Evolutionary conservation across 1,140 invertebrate species (phyloP), one percentile per base, ranked within the genome.

Genomic region (Araneus ventricosus): DNA sequence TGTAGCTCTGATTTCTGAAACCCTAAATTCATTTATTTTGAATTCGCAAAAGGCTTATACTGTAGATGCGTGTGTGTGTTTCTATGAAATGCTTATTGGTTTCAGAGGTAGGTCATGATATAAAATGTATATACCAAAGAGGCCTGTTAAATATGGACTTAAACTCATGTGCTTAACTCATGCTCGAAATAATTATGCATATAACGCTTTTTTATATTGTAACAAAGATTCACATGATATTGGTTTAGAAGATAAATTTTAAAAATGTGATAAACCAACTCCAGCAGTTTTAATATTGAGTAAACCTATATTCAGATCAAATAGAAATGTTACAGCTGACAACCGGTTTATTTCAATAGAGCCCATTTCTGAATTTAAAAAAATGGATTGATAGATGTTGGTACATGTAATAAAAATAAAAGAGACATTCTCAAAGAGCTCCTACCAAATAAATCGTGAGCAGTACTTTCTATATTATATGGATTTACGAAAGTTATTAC

Each of bases 331-430:
- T 0, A 93, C 85, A 89, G 27, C 75, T 5, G 88, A 94, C 67
- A 94, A 94, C 57, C 94, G 80, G 52, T 94, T 94, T 93, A 52
- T 67, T n/a, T 89, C 85, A 10, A 7, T 91, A 0, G 24, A 79
- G 82, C 75, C 94, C 34, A 63, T 45, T 30, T 39, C 86, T 27
- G 52, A 57, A 30, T 80, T 94, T 45, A 92, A n/a, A 37, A 88
- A 82, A 57, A 90, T 37, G 87, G 75, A 24, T 80, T 94, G 27
- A 94, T 94, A 90, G 0, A 57, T 37, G 82, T 94, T n/a, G 91
- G 94, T 67, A 94, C 94, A 3, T 6, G 94, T 22, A 86, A 88
- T 70, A 93, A 90, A 30, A 94, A 93, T 39, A 94, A 93, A 90
- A 52, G 63, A 41, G 91, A 93, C 45, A 93, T 94, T 85, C 93